A percentile compares a stretch with the other conserved stretches of the same genome.
Evolutionary conservation across 2,888 invertebrate genomes (phyloP).

Genomic region (Pollenia amentaria): DNA sequence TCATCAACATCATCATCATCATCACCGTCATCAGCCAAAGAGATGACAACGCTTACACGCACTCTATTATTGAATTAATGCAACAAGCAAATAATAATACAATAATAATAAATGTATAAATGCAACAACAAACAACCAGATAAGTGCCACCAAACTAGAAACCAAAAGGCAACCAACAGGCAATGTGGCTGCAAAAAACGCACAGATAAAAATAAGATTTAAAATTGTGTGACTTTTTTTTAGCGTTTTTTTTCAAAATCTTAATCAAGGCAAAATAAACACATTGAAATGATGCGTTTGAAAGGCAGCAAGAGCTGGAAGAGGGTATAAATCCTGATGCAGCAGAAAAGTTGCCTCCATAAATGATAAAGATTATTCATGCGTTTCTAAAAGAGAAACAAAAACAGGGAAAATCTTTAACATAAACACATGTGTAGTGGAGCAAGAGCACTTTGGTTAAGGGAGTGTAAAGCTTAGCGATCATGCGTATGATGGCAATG

Average conservation of each 20-base stretch:
- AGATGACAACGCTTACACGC: slow-evolving; percentile 39
- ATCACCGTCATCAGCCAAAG: slow-evolving; percentile 13
- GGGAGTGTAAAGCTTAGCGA: slow-evolving; percentile 66
- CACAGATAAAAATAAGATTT: slow-evolving; percentile 45
- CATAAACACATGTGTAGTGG: neutral
- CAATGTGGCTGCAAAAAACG: neutral
- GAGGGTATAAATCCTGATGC: slow-evolving; percentile 28
- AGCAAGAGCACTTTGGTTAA: slow-evolving; percentile 41
- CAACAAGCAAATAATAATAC: slow-evolving; percentile 72
- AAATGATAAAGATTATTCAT: slow-evolving; percentile 45
- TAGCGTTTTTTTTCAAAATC: slow-evolving; percentile 24
- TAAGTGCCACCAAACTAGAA: slow-evolving; percentile 68
- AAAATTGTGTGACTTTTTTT: slow-evolving; percentile 27
- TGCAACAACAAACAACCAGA: slow-evolving; percentile 35
- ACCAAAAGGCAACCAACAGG: neutral
- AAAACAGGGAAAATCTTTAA: slow-evolving; percentile 22
- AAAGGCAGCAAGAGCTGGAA: neutral
- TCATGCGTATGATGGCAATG: slow-evolving; percentile 73
- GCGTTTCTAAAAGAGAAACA: slow-evolving; percentile 48
- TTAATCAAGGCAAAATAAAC: slow-evolving; percentile 53
- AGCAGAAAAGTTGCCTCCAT: slow-evolving; percentile 35
- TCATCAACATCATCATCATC: slow-evolving; percentile 1
- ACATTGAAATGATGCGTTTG: slow-evolving; percentile 34
- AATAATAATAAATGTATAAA: slow-evolving; percentile 55
- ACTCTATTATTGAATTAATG: slow-evolving; percentile 70